Evolutionary conservation across 1,140 invertebrate species (phyloP), one percentile per base, ranked within the genome.

Genomic region (Hypothenemus hampei): DNA sequence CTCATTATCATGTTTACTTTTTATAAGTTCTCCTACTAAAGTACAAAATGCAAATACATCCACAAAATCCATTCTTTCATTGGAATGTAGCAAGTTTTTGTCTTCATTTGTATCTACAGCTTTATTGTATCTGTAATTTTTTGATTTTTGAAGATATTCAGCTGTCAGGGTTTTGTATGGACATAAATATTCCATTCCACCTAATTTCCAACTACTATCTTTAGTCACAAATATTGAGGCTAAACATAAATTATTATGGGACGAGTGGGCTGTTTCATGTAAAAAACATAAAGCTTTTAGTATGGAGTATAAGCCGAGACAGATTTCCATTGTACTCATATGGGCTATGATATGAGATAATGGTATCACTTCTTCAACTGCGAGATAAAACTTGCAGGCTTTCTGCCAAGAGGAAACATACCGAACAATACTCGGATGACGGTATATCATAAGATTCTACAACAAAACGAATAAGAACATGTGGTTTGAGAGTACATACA

Each of bases 41-140:
- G 83, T 77, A 24, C 84, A 86, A 80, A 91, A 91, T 4, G 83
- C 84, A 75, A 82, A 92, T 59, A 84, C 78, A 74, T 94, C 91
- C 51, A 91, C 79, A 40, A 74, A 73, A 64, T 77, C 72, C 29
- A 73, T 76, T 54, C 67, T 60, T 13, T 77, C 74, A 29, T 65
- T 69, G 50, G 68, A 62, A 60, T 76, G 73, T 65, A 72, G 69
- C 22, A 75, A 66, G 54, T 63, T 20, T 53, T 69, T 66, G 13
- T 84, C 80, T 75, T 89, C 86, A 71, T 85, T 81, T 2, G 82
- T 78, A 65, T 87, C 80, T 24, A 90, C 73, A 16, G 79, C 80
- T 61, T 80, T 80, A 60, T 85, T 78, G 50, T 66, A 64, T 41
- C 88, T 81, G 58, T 81, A 78, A 41, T 75, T 78, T 66, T 79